A percentile compares a stretch with the other conserved stretches of the same genome.
Evolutionary conservation across 2,888 invertebrate species (phyloP).

Genomic region (Blera fallax): DNA sequence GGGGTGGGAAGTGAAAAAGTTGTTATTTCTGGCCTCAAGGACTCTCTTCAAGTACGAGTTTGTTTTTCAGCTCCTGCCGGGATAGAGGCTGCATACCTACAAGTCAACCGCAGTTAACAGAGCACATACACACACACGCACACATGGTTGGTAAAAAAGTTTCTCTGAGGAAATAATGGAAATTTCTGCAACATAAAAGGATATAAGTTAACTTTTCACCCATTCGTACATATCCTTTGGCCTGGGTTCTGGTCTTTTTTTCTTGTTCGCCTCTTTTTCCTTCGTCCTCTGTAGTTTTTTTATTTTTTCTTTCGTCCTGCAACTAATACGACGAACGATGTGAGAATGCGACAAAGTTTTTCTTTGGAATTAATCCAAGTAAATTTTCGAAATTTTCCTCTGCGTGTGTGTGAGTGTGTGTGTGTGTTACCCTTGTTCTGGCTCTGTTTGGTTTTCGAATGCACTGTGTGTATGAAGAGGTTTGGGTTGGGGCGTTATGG

Average conservation of each 20-base stretch:
- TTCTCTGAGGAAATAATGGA: constrained; percentile 65
- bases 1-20: constrained; percentile 22
- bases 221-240: constrained; percentile 60
- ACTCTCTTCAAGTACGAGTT: constrained; percentile 36
- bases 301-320: constrained; percentile 53
- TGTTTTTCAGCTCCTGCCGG: constrained; percentile 39
- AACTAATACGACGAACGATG: constrained; percentile 72
- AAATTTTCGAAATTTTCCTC: constrained; percentile 63
- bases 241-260: constrained; percentile 28
- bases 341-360: constrained; percentile 74
- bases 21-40: constrained; percentile 51
- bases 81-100: constrained; percentile 51
- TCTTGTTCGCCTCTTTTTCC: constrained; percentile 29
- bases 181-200: constrained; percentile 72
- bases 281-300: constrained; percentile 16
- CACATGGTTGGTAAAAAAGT: constrained; percentile 24
- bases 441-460: constrained; percentile 40
- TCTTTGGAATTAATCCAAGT: constrained; percentile 73
- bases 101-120: constrained; percentile 64
- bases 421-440: constrained; percentile 20
- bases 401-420: background rate
- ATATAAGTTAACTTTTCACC: constrained; percentile 67
- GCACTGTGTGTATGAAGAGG: constrained; percentile 13
- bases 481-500: background rate
- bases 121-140: background rate